Conservation (phyloP, 2,888 invertebrate species). For the Aporophyla nigra region DNA sequence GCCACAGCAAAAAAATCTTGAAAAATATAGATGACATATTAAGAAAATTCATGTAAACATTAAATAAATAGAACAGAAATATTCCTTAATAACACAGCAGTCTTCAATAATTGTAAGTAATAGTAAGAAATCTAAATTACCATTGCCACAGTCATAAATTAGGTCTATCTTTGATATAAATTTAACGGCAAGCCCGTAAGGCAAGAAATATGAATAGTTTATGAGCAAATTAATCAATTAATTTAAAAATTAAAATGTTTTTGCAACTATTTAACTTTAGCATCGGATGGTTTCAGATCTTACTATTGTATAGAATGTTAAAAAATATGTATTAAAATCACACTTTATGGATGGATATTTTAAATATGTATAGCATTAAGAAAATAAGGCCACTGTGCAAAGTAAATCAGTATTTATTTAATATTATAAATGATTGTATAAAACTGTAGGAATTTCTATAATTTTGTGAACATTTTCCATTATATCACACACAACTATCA, state of each 20-base stretch:
- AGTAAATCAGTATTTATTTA: constrained; percentile 24
- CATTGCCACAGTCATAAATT: constrained; percentile 45
- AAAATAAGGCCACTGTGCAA: constrained; percentile 52
- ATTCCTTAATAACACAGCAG: constrained; percentile 27
- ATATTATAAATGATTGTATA: constrained; percentile 26
- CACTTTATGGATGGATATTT: constrained; percentile 22
- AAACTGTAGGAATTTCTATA: constrained; percentile 35
- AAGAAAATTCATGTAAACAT: not conserved
- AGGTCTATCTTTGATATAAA: constrained; percentile 63
- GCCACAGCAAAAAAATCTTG: too few species aligned
- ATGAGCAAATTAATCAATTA: constrained; percentile 68
- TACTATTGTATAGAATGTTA: constrained; percentile 34
- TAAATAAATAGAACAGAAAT: not conserved
- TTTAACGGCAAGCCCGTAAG: constrained; percentile 74
- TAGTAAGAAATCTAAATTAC: constrained; percentile 33
- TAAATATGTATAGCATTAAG: constrained; percentile 14
- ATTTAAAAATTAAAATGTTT: constrained; percentile 19
- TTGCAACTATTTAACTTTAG: constrained; percentile 16
- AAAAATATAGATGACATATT: not conserved
- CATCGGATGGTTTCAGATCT: constrained; percentile 51
- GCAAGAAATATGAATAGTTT: constrained; percentile 71
- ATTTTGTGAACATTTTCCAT: constrained; percentile 50
- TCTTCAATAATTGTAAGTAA: constrained; percentile 28
- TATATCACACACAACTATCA: constrained; percentile 64
- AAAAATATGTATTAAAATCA: constrained; percentile 5